phyloP scores from a whole-genome alignment of 2,113 vertebrate genomes.

The Phrynosoma blainvillii region DNA sequence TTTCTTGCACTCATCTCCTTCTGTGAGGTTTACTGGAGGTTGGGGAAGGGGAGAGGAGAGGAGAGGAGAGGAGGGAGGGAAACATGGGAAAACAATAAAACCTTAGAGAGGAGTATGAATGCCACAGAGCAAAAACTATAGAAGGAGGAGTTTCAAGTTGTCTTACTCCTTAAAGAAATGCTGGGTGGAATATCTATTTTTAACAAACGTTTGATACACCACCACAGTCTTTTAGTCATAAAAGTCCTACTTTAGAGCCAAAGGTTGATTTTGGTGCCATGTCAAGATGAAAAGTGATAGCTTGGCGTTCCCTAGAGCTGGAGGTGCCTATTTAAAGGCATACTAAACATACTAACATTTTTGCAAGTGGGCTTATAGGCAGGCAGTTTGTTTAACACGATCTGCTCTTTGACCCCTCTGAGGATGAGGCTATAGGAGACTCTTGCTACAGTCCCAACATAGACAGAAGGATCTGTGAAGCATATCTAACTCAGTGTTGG shows the following conservation, averaged over 20 bases:
- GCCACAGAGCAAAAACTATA: slow-evolving; percentile 65
- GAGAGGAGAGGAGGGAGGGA: slow-evolving; percentile 29
- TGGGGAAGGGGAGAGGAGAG: slow-evolving; percentile 30
- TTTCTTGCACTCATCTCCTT: slow-evolving; percentile 56
- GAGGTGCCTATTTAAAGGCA: slow-evolving; percentile 15
- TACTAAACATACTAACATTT: neutral
- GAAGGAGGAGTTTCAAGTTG: slow-evolving; percentile 61
- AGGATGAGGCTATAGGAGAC: neutral
- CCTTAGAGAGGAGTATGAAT: slow-evolving; percentile 59
- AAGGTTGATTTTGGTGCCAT: slow-evolving; percentile 25
- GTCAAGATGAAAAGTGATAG: slow-evolving; percentile 52
- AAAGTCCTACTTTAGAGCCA: slow-evolving; percentile 53
- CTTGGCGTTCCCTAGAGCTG: neutral
- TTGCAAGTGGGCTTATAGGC: slow-evolving; percentile 14
- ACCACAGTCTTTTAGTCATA: slow-evolving; percentile 18
- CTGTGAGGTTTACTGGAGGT: neutral
- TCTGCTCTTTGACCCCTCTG: slow-evolving; percentile 5
- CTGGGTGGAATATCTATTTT: slow-evolving; percentile 61
- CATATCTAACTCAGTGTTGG: neutral
- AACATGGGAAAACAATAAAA: slow-evolving; percentile 60
- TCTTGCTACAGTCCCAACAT: neutral
- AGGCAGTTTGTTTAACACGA: neutral
- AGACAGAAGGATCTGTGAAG: neutral
- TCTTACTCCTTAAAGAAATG: slow-evolving; percentile 51
- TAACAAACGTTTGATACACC: slow-evolving; percentile 57